Evolutionary conservation across 2,888 invertebrate genomes (phyloP).

Genomic region (Fragum sueziense): DNA sequence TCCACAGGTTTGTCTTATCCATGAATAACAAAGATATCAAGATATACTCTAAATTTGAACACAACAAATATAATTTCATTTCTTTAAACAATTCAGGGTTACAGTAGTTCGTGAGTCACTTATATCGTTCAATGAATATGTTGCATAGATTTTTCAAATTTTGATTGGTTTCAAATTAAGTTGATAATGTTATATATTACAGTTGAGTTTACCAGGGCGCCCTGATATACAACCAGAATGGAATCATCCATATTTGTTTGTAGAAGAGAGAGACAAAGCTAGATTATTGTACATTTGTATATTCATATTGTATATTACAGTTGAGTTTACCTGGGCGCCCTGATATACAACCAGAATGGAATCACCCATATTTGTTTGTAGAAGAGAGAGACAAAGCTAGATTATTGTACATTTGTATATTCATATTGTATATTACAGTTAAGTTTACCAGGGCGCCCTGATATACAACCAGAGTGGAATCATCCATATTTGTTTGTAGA

Average conservation of each 20-base stretch:
- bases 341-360: constrained; percentile 77
- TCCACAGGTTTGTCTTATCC: constrained; percentile 79
- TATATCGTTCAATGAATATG: too few relatives aligned
- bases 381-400: constrained; percentile 77
- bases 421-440: constrained; percentile 63
- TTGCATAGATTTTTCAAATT: too few relatives aligned
- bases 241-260: constrained; percentile 79
- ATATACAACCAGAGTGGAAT: constrained; percentile 78
- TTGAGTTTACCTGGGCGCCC: constrained; percentile 76
- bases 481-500: constrained; percentile 78
- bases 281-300: constrained; percentile 33
- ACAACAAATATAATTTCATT: too few relatives aligned
- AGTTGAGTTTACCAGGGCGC: constrained; percentile 77
- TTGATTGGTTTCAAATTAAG: too few relatives aligned
- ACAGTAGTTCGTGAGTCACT: too few relatives aligned
- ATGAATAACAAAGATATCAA: too few relatives aligned
- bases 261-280: constrained; percentile 76
- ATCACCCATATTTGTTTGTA: constrained; percentile 78
- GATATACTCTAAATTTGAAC: too few relatives aligned
- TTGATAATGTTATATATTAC: constrained; percentile 30
- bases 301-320: too few relatives aligned
- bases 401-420: background rate
- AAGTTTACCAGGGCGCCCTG: constrained; percentile 76
- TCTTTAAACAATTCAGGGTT: too few relatives aligned
- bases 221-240: constrained; percentile 77